Evolutionary conservation across 2,113 vertebrate species (phyloP), one percentile per base, ranked within the genome.

Genomic region (Tamias sibiricus): DNA sequence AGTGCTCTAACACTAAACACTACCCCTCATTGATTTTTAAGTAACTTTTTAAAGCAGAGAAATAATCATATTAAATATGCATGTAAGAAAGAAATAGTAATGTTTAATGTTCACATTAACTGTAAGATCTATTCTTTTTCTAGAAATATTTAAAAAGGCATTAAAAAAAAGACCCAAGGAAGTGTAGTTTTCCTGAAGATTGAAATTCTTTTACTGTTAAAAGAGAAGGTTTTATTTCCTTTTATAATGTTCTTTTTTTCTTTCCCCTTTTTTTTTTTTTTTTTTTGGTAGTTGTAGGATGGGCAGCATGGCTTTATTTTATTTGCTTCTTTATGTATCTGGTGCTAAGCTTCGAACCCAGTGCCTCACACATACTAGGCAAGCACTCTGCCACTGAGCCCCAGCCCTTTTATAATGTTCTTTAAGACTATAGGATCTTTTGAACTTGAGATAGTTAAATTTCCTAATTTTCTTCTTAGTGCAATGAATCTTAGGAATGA

Each of bases 391-490:
- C 49, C 16, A 52, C 49, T 52, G 49, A 52, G 49, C 49, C 49
- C 49, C 14, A 52, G 49, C 13, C 19, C 66, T 90, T 77, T 81
- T 76, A 35, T 40, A 72, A 59, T 68, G 17, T 44, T 84, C 62
- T 91, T 93, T 59, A 77, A 68, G 32, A 62, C 7, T 93, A 19
- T 71, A 85, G 10, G n/a, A 83, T 94, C 92, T 86, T 95, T 79
- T 88, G n/a, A 93, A 37, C 93, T 94, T 95, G 95, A 84, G 47
- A 49, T 94, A 90, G 62, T 35, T 12, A 93, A 94, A 68, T 95
- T 84, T 2, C 19, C 17, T 82, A 24, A 52, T 90, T 95, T 97
- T 93, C 19, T 85, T 47, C 28, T 94, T 90, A 47, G 19, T 82
- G 12, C 42, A 83, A 0, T 88, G 88, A 62, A 87, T 86, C 52